Evolutionary conservation across 2,888 invertebrate species (phyloP).

Genomic region (Eristalinus aeneus): DNA sequence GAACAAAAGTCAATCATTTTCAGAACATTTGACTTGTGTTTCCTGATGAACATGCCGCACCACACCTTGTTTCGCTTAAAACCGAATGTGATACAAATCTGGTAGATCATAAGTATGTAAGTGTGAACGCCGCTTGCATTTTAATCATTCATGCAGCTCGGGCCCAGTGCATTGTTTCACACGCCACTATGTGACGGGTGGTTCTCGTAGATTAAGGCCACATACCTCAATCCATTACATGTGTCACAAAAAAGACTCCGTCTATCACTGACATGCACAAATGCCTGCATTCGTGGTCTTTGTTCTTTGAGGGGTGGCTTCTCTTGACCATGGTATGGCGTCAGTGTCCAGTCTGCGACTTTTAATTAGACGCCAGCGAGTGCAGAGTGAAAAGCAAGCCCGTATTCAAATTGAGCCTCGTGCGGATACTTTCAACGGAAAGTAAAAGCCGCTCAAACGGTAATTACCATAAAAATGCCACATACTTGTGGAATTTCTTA

Average conservation of each 20-base stretch:
- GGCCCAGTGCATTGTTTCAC: not conserved
- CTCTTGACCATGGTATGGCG: not conserved
- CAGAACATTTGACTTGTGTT: not conserved
- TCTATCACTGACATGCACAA: not conserved
- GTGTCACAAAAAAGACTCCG: not conserved
- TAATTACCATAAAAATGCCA: conserved; percentile 51
- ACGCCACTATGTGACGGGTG: not conserved
- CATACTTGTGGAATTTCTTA: conserved; percentile 17
- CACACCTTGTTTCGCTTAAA: not conserved
- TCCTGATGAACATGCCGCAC: not conserved
- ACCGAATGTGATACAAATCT: not conserved
- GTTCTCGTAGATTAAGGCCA: not conserved
- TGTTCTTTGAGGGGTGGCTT: not conserved
- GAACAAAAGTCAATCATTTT: not conserved
- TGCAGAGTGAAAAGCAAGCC: not conserved
- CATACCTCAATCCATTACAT: not conserved
- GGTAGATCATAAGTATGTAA: not conserved
- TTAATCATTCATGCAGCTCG: not conserved
- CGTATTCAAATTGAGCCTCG: conserved; percentile 8
- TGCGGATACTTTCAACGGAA: conserved; percentile 25
- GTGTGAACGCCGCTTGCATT: not conserved
- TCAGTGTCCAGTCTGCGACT: not conserved
- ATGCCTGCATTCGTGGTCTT: not conserved
- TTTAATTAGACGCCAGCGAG: not conserved
- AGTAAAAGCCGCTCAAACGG: conserved; percentile 53